phyloP scores from a whole-genome alignment of 2,113 vertebrate genomes.

The Phylloscopus trochilus region DNA sequence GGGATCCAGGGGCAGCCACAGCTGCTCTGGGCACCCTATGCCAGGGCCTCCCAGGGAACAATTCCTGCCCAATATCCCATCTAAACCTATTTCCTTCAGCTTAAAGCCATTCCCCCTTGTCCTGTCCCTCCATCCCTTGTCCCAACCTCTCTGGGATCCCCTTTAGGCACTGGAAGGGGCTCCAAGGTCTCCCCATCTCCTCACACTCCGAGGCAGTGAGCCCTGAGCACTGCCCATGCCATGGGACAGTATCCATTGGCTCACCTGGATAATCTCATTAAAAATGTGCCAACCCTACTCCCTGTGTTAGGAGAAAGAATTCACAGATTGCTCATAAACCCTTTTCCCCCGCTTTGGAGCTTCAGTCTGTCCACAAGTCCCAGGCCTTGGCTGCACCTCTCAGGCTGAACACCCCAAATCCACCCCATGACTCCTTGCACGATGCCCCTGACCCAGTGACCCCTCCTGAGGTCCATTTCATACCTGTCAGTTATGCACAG shows the following conservation, averaged over 20 bases:
- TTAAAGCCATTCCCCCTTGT: not conserved
- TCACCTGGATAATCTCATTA: not conserved
- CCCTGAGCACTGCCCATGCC: fast-evolving
- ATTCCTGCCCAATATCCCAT: not conserved
- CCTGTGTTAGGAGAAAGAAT: not conserved
- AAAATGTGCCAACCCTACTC: not conserved
- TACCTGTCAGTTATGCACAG: not conserved
- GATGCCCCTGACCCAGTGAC: not conserved
- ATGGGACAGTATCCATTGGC: not conserved
- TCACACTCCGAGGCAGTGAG: fast-evolving
- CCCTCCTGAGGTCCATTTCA: not conserved
- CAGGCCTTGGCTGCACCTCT: fast-evolving
- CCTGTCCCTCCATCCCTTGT: no score
- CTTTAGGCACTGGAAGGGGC: not conserved
- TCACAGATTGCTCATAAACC: not conserved
- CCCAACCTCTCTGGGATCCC: not conserved
- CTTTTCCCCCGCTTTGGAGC: not conserved
- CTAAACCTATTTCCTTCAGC: not conserved
- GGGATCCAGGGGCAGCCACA: not conserved
- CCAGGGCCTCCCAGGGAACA: not conserved
- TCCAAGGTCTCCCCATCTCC: not conserved
- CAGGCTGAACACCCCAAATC: not conserved
- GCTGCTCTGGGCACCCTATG: not conserved
- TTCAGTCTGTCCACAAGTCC: not conserved
- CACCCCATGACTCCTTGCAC: fast-evolving